A percentile compares a stretch with the other conserved stretches of the same genome.
Conservation (phyloP, 1,140 invertebrate genomes). For the Venustaconcha ellipsiformis region DNA sequence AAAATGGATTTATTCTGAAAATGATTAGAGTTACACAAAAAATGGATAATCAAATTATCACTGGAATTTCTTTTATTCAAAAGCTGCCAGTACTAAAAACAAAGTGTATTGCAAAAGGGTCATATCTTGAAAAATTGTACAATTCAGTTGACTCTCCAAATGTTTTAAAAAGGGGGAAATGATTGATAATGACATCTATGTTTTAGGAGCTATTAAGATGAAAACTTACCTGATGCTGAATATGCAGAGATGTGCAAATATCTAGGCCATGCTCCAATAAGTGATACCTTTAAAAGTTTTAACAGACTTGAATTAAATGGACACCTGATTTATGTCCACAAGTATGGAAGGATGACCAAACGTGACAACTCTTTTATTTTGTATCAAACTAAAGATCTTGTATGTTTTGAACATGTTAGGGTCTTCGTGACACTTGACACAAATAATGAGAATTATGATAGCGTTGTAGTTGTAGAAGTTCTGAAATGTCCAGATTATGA, state of each 20-base stretch:
- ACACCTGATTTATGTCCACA: conserved; percentile 9
- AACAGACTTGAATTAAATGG: conserved; percentile 9
- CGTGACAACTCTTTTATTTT: conserved; percentile 17
- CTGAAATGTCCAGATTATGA: conserved; percentile 5
- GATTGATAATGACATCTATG: not conserved
- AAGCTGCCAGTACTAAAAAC: conserved; percentile 14
- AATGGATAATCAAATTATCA: conserved; percentile 18
- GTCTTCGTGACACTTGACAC: conserved; percentile 1
- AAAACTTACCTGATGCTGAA: not conserved
- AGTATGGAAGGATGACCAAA: conserved; percentile 26
- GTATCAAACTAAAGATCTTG: not conserved
- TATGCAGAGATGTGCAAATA: not conserved
- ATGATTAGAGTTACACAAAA: conserved; percentile 15
- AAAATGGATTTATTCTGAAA: conserved; percentile 12
- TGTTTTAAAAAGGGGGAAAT: conserved; percentile 4
- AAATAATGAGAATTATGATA: not conserved
- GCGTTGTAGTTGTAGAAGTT: conserved; percentile 4
- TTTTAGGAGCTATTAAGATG: conserved; percentile 2
- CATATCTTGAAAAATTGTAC: conserved; percentile 1
- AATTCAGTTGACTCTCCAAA: not conserved
- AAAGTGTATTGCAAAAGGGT: conserved; percentile 10
- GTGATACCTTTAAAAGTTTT: conserved; percentile 10
- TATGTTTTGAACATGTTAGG: not conserved
- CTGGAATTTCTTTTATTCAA: conserved; percentile 16
- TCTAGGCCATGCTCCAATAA: conserved; percentile 6